Evolutionary conservation across 2,888 invertebrate genomes (phyloP).

Genomic region (Ormyrus nitidulus): DNA sequence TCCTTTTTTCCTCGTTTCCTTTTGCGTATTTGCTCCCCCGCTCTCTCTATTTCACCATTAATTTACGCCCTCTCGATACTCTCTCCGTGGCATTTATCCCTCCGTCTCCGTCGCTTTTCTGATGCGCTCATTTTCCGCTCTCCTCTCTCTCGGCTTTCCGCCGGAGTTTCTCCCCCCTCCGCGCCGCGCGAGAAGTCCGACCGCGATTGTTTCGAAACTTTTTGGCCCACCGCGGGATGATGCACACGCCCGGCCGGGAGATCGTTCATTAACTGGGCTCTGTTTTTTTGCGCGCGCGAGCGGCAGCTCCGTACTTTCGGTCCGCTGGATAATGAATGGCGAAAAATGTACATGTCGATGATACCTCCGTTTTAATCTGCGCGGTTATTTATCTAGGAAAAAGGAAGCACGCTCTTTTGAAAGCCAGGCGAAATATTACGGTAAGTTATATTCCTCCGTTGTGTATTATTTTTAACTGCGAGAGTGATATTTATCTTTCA

Average conservation of each 20-base stretch:
- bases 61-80: not conserved
- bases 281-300: too few relatives aligned
- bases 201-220: not conserved
- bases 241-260: not conserved
- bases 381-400: too few relatives aligned
- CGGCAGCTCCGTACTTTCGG: too few relatives aligned
- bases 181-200: too few relatives aligned
- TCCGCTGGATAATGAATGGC: too few relatives aligned
- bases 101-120: constrained; percentile 11
- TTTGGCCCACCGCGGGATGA: not conserved
- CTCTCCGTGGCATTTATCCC: not conserved
- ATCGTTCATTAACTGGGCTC: not conserved
- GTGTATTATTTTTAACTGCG: too few relatives aligned
- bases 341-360: too few relatives aligned
- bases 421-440: too few relatives aligned
- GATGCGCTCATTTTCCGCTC: constrained; percentile 18
- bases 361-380: too few relatives aligned
- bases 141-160: not conserved
- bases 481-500: too few relatives aligned
- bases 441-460: too few relatives aligned
- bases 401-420: too few relatives aligned
- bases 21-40: not conserved
- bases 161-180: not conserved
- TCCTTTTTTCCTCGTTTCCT: not conserved
- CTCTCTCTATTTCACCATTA: constrained; percentile 3